Evolutionary conservation across 2,797 vertebrate genomes (phyloP), one percentile per base, ranked within the genome.

Genomic region (Fringilla coelebs): DNA sequence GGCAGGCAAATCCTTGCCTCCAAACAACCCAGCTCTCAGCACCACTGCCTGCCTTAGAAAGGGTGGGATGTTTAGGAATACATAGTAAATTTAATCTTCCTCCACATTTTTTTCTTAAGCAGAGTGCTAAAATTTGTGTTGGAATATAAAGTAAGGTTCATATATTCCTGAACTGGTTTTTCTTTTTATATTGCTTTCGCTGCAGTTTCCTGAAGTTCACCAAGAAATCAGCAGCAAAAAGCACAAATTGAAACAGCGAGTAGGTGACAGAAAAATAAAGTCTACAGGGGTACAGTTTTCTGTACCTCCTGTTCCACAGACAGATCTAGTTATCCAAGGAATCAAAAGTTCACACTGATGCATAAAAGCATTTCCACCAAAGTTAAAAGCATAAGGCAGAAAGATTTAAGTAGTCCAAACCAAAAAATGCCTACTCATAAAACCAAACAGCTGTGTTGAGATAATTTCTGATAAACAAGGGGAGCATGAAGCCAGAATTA

Each of bases 11-110:
- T 26, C 11, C 45, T 60, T 60, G 31, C 73, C 82, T 49, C 78
- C 65, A 74, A 71, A 65, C 32, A 60, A 3, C 43, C 29, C 7
- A 71, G 81, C 34, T 89, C 78, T 65, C 7, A 11, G 72, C 75
- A 74, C 52, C 88, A n/a, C 31, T 58, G 45, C 46, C 52, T 80
- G 19, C 11, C 73, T 79, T 13, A 24, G 71, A 76, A 81, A 71
- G 60, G 40, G 51, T 73, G 49, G 25, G 26, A 74, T 58, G 63
- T 22, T 93, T 82, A 85, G 65, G 34, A 32, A 84, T 63, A 91
- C 73, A 78, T 34, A 90, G 83, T 52, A 89, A 96, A 94, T 91
- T 88, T 93, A 70, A 88, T 88, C 83, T 95, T 90, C 74, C 85
- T 88, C 77, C 89, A 79, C 74, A 63, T 29, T 91, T 95, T 87